phyloP scores from a whole-genome alignment of 2,113 vertebrate genomes.

The Cyprinodon tularosa region DNA sequence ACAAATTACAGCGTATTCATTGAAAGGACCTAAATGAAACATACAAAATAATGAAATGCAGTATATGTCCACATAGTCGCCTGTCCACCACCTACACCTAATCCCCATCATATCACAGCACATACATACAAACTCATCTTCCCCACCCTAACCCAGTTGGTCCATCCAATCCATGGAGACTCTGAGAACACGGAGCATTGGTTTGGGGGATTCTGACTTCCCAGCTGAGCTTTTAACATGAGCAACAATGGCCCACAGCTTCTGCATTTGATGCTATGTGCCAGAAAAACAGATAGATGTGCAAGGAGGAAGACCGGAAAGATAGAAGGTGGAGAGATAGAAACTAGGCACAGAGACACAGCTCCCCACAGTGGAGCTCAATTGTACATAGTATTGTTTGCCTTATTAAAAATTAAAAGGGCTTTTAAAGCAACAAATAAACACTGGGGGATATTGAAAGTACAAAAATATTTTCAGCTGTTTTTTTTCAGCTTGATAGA shows the following conservation, averaged over 20 bases:
- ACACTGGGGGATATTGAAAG: constrained; percentile 29
- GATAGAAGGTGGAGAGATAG: constrained; percentile 11
- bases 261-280: constrained; percentile 48
- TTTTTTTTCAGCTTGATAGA: constrained; percentile 10
- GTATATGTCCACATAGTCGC: constrained; percentile 1
- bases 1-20: constrained; percentile 17
- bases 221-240: constrained; percentile 78
- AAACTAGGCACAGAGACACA: constrained; percentile 68
- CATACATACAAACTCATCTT: not conserved
- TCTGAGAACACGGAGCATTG: constrained; percentile 60
- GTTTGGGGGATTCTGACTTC: constrained; percentile 63
- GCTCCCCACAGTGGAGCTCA: constrained; percentile 79
- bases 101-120: constrained; percentile 7
- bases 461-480: not conserved
- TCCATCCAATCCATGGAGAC: constrained; percentile 53
- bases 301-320: constrained; percentile 15
- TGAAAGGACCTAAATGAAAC: constrained; percentile 4
- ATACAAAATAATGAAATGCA: not conserved
- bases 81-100: constrained; percentile 20
- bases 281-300: constrained; percentile 41
- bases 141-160: constrained; percentile 50
- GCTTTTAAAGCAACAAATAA: constrained; percentile 3
- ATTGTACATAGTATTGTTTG: constrained; percentile 42
- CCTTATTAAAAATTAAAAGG: not conserved
- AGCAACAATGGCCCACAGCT: constrained; percentile 63